phyloP scores from a whole-genome alignment of 1,140 invertebrate species.

The Aricia agestis region DNA sequence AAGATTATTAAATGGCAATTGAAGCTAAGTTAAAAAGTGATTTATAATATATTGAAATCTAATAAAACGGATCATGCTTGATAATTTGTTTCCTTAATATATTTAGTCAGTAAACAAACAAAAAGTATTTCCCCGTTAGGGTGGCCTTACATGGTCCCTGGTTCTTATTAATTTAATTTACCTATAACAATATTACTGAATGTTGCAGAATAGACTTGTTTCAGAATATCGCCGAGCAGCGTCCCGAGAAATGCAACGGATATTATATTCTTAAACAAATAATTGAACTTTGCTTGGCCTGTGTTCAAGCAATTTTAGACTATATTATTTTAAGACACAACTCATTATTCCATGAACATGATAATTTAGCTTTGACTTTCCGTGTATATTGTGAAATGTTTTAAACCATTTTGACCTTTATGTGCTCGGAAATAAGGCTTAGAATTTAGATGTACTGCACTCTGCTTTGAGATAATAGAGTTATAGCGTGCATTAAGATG shows the following conservation, averaged over 20 bases:
- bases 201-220: not conserved
- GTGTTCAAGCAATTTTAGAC: not conserved
- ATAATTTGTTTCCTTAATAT: too few species aligned
- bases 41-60: too few species aligned
- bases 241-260: conserved; percentile 30
- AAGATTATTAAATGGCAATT: too few species aligned
- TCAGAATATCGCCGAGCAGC: not conserved
- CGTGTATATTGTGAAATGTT: not conserved
- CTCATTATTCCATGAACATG: not conserved
- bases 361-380: not conserved
- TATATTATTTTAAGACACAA: not conserved
- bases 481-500: conserved; percentile 30
- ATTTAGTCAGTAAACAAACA: too few species aligned
- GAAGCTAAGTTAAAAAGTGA: too few species aligned
- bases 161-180: too few species aligned
- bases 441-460: not conserved
- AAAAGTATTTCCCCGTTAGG: too few species aligned
- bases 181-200: not conserved
- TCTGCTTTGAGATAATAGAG: conserved; percentile 27
- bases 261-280: conserved; percentile 41
- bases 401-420: not conserved
- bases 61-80: too few species aligned
- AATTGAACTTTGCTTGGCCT: conserved; percentile 1
- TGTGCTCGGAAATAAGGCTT: not conserved
- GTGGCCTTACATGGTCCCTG: too few species aligned